Conservation (phyloP, 1,140 invertebrate genomes). For the Reticulitermes speratus region DNA sequence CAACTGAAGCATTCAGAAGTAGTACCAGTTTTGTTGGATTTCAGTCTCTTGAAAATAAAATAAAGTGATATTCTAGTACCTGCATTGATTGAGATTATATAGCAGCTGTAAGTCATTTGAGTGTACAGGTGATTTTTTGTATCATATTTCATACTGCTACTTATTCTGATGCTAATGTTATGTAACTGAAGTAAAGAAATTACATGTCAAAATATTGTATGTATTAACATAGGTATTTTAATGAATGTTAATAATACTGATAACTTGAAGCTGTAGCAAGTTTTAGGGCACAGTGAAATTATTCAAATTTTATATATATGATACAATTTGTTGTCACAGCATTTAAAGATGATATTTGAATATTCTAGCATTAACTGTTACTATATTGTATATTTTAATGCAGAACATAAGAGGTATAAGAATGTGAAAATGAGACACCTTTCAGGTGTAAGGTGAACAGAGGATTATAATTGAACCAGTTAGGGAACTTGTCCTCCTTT, state of each 20-base stretch:
- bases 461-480: too few species aligned
- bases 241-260: background rate
- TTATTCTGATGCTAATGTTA: constrained; percentile 2
- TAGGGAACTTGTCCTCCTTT: too few species aligned
- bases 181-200: background rate
- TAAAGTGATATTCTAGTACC: background rate
- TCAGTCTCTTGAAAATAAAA: background rate
- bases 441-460: too few species aligned
- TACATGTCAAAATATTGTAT: background rate
- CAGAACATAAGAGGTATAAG: too few species aligned
- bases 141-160: background rate
- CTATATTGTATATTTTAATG: too few species aligned
- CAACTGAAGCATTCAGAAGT: background rate
- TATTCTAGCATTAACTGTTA: too few species aligned
- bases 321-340: too few species aligned
- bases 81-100: background rate
- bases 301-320: too few species aligned
- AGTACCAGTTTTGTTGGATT: background rate
- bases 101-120: background rate
- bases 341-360: too few species aligned
- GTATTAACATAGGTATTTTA: constrained; percentile 4
- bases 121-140: background rate
- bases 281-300: too few species aligned
- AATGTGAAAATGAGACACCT: too few species aligned
- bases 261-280: too few species aligned